Conservation (phyloP, 92 coral and sea anemone genomes). For the Epizoanthus rinbou region DNA sequence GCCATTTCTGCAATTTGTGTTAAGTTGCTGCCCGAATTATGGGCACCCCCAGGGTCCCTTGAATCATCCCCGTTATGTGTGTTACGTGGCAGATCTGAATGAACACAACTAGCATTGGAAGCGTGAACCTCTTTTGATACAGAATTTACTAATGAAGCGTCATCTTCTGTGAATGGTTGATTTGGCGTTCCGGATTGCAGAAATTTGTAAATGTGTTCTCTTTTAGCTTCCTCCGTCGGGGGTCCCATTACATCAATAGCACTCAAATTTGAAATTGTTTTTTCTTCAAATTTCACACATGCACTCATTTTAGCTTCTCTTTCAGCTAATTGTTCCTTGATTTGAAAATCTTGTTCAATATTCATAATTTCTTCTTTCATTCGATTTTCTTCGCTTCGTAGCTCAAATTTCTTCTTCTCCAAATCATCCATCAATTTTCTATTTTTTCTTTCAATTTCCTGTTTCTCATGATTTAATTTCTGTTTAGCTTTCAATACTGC, state of each 20-base stretch:
- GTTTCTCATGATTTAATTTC: constrained; percentile 42
- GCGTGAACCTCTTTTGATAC: no score
- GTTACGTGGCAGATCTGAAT: background rate
- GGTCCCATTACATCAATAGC: background rate
- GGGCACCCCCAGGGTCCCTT: background rate
- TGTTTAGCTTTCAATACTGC: constrained; percentile 50
- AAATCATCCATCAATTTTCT: constrained; percentile 42
- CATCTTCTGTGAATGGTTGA: no score
- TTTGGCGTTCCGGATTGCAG: no score
- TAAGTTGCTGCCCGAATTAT: background rate
- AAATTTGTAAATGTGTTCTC: background rate
- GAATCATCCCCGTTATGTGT: background rate
- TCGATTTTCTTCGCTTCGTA: constrained; percentile 45
- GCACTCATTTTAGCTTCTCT: constrained; percentile 44
- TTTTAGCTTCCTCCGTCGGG: background rate
- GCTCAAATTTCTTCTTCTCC: constrained; percentile 41
- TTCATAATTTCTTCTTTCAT: constrained; percentile 39
- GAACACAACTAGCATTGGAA: no score
- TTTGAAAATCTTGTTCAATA: constrained; percentile 37
- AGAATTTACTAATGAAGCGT: no score
- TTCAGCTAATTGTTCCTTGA: constrained; percentile 45
- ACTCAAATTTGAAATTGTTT: background rate
- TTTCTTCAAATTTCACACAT: constrained; percentile 1
- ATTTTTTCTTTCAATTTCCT: constrained; percentile 29
- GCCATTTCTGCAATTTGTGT: constrained; percentile 48